Conservation (phyloP, 1,140 invertebrate species). For the Hyphantria cunea region DNA sequence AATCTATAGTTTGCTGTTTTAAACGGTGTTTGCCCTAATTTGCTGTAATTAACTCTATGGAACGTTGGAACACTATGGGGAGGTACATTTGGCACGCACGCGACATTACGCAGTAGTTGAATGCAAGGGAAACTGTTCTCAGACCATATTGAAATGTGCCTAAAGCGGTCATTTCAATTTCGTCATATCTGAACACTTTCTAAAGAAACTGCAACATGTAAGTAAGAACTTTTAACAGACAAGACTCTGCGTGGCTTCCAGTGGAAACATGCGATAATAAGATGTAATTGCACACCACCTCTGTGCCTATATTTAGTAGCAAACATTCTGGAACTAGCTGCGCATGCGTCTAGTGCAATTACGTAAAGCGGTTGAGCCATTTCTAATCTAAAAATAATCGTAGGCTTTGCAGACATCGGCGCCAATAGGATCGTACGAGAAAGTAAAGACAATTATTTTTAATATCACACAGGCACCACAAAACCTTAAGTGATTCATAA, state of each 20-base stretch:
- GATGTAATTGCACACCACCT: conserved; percentile 77
- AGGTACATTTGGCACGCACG: conserved; percentile 63
- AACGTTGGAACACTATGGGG: conserved; percentile 32
- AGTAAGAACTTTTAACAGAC: conserved; percentile 60
- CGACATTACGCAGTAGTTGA: conserved; percentile 63
- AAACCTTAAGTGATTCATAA: conserved; percentile 13
- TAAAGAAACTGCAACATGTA: conserved; percentile 69
- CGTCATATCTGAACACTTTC: conserved; percentile 76
- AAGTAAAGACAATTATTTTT: conserved; percentile 76
- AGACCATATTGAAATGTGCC: conserved; percentile 57
- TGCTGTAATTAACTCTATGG: conserved; percentile 38
- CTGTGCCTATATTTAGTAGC: conserved; percentile 79
- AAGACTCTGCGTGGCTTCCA: conserved; percentile 67
- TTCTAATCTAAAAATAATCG: conserved; percentile 82
- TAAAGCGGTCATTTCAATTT: conserved; percentile 66
- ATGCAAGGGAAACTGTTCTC: conserved; percentile 55
- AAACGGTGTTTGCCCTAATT: conserved; percentile 50
- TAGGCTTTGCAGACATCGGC: conserved; percentile 73
- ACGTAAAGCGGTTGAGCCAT: conserved; percentile 81
- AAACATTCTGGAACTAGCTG: conserved; percentile 72
- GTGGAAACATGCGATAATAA: conserved; percentile 79
- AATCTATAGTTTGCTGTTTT: conserved; percentile 18
- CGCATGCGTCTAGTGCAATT: conserved; percentile 77
- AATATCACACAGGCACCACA: conserved; percentile 32
- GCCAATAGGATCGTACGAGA: conserved; percentile 75